Conservation (phyloP, 92 coral and sea anemone species). For the Phenganax stokvisi region DNA sequence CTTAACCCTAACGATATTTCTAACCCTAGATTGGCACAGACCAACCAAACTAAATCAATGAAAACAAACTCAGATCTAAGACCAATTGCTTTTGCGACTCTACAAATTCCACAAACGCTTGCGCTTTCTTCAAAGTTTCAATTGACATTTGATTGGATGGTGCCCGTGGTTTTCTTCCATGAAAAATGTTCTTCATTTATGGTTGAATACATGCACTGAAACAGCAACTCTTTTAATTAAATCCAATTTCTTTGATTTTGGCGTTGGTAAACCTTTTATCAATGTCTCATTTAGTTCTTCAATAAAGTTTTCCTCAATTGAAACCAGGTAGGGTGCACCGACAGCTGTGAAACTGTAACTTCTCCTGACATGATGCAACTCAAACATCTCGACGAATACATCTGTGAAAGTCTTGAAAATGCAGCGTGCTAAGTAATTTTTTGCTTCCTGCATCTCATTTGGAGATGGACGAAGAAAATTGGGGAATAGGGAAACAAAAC, state of each 20-base stretch:
- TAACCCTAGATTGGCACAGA: background rate
- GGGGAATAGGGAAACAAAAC: conserved; percentile 32
- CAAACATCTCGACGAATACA: conserved; percentile 48
- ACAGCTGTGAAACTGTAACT: conserved; percentile 44
- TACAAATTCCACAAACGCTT: background rate
- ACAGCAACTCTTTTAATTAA: conserved; percentile 48
- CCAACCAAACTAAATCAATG: background rate
- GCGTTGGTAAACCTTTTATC: conserved; percentile 46
- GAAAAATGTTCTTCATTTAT: conserved; percentile 31
- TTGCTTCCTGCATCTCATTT: conserved; percentile 41
- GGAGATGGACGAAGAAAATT: conserved; percentile 47
- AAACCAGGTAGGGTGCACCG: conserved; percentile 36
- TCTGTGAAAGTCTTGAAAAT: conserved; percentile 43
- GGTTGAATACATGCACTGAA: conserved; percentile 50
- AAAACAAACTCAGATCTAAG: conserved; percentile 11
- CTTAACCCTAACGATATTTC: background rate
- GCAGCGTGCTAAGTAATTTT: conserved; percentile 33
- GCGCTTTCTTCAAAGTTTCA: conserved; percentile 16
- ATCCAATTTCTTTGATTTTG: conserved; percentile 54
- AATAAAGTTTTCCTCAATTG: conserved; percentile 41
- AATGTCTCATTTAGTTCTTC: conserved; percentile 51
- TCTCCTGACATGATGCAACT: conserved; percentile 23
- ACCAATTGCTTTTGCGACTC: conserved; percentile 24
- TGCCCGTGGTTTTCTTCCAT: conserved; percentile 41
- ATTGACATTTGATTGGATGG: conserved; percentile 7